These are phyloP conservation scores for Eriocheir sinensis DNA, from an alignment of 1,140 invertebrate genomes.

Conservation along the genomic window DNA sequence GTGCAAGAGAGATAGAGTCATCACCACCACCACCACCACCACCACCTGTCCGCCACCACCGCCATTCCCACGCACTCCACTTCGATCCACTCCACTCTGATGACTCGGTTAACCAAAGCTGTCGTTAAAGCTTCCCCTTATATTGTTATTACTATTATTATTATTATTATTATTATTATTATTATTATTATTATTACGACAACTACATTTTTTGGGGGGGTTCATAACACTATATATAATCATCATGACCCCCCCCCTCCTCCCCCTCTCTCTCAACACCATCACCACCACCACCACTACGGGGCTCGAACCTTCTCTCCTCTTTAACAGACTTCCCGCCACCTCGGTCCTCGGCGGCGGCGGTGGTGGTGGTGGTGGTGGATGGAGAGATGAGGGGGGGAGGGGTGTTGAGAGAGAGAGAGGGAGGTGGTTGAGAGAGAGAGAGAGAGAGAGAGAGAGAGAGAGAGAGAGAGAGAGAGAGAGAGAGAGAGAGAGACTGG, in stretches of 20 bases:
- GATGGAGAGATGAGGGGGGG: too few relatives aligned
- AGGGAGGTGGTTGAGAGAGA: slow-evolving; percentile 33
- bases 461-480: slow-evolving; percentile 1
- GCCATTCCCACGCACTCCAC: background rate
- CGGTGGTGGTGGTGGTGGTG: too few relatives aligned
- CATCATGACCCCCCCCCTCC: too few relatives aligned
- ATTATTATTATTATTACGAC: background rate
- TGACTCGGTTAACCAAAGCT: background rate
- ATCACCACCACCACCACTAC: background rate
- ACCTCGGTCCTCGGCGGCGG: too few relatives aligned
- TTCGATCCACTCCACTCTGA: background rate
- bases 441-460: slow-evolving; percentile 44
- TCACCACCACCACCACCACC: background rate
- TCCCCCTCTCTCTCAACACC: background rate
- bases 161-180: background rate
- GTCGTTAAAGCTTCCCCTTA: too few relatives aligned
- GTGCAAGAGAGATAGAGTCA: too few relatives aligned
- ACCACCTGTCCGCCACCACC: background rate
- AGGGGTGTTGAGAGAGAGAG: slow-evolving; percentile 50
- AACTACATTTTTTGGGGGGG: background rate
- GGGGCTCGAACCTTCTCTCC: background rate
- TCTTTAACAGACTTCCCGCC: background rate
- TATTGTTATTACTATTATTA: background rate
- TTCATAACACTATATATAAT: too few relatives aligned
- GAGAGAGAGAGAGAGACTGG: slow-evolving; percentile 13